phyloP scores from a whole-genome alignment of 2,113 vertebrate genomes.

The Salvelinus alpinus region DNA sequence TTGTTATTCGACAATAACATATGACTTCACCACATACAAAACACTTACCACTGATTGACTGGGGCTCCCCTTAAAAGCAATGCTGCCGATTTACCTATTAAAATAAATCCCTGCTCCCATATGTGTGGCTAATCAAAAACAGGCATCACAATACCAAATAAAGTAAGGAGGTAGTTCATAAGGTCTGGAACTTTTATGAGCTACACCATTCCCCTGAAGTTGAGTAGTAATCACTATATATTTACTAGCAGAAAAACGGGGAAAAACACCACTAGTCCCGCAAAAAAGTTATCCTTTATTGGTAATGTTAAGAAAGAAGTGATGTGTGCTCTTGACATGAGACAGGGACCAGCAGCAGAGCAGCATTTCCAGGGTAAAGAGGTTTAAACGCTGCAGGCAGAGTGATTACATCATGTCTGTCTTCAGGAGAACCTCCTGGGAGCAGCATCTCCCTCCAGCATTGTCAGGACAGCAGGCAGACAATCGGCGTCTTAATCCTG shows the following conservation, averaged over 20 bases:
- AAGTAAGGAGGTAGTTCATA: background rate
- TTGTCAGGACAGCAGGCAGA: constrained; percentile 24
- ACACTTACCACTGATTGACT: background rate
- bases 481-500: constrained; percentile 36
- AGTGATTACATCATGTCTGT: constrained; percentile 47
- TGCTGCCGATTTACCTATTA: constrained; percentile 1
- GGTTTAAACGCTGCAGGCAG: constrained; percentile 20
- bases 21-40: background rate
- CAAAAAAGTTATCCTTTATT: background rate
- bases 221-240: background rate
- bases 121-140: constrained; percentile 31
- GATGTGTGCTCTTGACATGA: constrained; percentile 5
- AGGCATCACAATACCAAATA: background rate
- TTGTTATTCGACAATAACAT: constrained; percentile 6
- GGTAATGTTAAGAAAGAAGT: background rate
- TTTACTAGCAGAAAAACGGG: background rate
- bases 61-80: constrained; percentile 1
- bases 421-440: constrained; percentile 21
- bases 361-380: constrained; percentile 33
- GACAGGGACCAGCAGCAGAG: constrained; percentile 17
- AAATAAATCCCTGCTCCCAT: background rate
- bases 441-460: constrained; percentile 21
- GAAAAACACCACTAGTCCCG: background rate
- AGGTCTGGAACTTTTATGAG: background rate
- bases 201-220: background rate